Evolutionary conservation across 2,888 invertebrate species (phyloP).

Genomic region (Trypoxylon attenuatum): DNA sequence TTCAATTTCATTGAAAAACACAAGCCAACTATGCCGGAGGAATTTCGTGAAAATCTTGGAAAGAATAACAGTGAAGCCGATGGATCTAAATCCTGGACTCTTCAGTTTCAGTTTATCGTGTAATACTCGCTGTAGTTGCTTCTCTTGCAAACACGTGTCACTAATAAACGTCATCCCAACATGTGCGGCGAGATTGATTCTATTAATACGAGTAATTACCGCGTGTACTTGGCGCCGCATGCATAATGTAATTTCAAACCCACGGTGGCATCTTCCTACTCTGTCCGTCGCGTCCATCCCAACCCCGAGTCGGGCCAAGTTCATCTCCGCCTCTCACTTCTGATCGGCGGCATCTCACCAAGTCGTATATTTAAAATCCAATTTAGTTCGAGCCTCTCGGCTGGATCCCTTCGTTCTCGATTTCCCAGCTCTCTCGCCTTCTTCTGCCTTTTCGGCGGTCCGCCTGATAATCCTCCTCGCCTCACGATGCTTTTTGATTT

Average conservation of each 20-base stretch:
- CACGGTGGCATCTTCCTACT: conserved; percentile 8
- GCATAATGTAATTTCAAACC: conserved; percentile 53
- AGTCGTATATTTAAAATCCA: conserved; percentile 43
- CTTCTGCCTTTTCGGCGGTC: not conserved
- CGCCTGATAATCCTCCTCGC: conserved; percentile 3
- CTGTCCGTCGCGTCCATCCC: not conserved
- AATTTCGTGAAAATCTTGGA: no score
- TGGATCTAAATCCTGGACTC: conserved; percentile 9
- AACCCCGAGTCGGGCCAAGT: conserved; percentile 2
- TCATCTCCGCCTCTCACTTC: not conserved
- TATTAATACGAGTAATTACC: conserved; percentile 61
- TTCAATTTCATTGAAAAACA: not conserved
- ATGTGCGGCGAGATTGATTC: conserved; percentile 58
- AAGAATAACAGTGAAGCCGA: no score
- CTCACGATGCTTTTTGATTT: not conserved
- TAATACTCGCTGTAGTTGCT: conserved; percentile 44
- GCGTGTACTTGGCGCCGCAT: conserved; percentile 58
- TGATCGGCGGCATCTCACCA: conserved; percentile 8
- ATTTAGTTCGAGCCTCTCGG: conserved; percentile 37
- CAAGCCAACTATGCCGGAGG: not conserved
- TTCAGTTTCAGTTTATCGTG: conserved; percentile 20
- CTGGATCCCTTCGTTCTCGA: not conserved
- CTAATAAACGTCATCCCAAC: conserved; percentile 57
- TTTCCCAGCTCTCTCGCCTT: conserved; percentile 6
- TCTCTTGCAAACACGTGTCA: conserved; percentile 55